Evolutionary conservation across 2,113 vertebrate species (phyloP).

Genomic region (Microcebus lehilahytsara): DNA sequence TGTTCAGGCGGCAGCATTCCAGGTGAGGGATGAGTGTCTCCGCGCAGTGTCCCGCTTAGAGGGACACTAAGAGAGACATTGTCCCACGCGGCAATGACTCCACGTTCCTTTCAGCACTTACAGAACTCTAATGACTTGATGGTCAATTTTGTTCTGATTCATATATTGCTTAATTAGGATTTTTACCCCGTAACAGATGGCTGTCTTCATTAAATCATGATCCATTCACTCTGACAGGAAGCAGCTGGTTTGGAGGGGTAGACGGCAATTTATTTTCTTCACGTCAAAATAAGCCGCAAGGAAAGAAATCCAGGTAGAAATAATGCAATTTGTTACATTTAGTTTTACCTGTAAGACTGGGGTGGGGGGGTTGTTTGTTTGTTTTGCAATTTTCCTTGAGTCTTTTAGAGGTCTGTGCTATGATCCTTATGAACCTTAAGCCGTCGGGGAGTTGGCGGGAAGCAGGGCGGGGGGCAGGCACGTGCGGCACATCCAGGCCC

Average conservation of each 20-base stretch:
- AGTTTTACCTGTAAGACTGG: constrained; percentile 59
- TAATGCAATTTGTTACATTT: constrained; percentile 56
- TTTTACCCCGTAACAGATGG: constrained; percentile 81
- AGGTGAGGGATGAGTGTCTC: background rate
- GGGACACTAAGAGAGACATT: no score
- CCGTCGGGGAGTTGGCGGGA: background rate
- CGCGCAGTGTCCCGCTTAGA: rapidly evolving
- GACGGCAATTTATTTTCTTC: constrained; percentile 75
- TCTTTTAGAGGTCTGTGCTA: background rate
- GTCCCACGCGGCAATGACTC: background rate
- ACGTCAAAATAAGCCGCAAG: constrained; percentile 68
- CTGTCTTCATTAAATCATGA: constrained; percentile 80
- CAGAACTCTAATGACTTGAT: constrained; percentile 76
- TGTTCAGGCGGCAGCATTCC: background rate
- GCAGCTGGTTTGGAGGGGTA: constrained; percentile 73
- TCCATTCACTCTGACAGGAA: constrained; percentile 76
- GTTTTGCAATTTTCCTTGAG: background rate
- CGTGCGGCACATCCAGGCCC: rapidly evolving
- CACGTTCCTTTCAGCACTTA: constrained; percentile 46
- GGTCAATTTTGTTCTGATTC: constrained; percentile 80
- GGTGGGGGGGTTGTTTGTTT: background rate
- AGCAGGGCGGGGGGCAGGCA: rapidly evolving
- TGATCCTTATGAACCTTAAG: background rate
- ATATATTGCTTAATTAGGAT: constrained; percentile 82
- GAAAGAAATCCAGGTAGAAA: constrained; percentile 69